Conservation (phyloP, 2,797 vertebrate species). For the Australoheros facetus region DNA sequence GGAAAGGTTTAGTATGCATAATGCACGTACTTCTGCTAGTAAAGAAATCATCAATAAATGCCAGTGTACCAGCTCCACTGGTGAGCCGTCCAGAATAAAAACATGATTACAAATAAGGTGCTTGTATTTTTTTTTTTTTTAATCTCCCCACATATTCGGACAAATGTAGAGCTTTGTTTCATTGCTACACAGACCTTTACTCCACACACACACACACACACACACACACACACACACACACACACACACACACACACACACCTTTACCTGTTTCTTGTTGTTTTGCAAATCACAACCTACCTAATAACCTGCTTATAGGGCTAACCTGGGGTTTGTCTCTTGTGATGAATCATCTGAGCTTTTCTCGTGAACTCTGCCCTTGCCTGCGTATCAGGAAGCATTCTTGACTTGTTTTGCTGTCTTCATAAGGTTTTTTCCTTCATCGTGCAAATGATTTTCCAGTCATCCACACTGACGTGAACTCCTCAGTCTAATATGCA, state of each 20-base stretch:
- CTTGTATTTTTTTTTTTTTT: not conserved
- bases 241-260: not conserved
- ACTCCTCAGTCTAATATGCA: too few species aligned
- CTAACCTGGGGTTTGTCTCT: not conserved
- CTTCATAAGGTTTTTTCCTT: not conserved
- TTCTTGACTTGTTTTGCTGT: not conserved
- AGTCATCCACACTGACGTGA: not conserved
- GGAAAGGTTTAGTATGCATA: not conserved
- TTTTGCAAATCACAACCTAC: not conserved
- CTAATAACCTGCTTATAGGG: not conserved
- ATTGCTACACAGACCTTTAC: not conserved
- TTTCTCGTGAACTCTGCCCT: not conserved
- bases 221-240: not conserved
- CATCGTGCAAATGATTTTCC: not conserved
- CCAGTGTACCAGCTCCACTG: not conserved
- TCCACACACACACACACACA: too few species aligned
- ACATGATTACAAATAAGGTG: not conserved
- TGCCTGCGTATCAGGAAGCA: not conserved
- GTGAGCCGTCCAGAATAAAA: not conserved
- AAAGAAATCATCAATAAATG: not conserved
- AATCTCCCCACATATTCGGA: not conserved
- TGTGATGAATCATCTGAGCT: not conserved
- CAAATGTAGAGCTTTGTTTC: not conserved
- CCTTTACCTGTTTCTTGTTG: not conserved
- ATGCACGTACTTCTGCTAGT: not conserved